Conservation (phyloP, 1,140 invertebrate species). For the Leguminivora glycinivorella region DNA sequence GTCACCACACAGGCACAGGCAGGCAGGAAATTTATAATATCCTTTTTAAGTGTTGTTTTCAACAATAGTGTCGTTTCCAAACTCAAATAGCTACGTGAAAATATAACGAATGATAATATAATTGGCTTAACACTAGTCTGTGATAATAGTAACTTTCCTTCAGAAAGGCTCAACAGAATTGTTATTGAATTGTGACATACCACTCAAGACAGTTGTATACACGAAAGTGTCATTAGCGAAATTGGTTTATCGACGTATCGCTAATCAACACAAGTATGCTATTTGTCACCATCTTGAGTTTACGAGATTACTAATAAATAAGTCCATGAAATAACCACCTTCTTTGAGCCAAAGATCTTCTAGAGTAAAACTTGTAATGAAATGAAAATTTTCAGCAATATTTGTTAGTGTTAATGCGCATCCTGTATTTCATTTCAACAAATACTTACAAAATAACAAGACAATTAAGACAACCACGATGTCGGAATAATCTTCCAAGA, state of each 20-base stretch:
- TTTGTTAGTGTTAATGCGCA: not conserved
- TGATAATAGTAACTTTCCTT: not conserved
- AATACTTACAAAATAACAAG: not conserved
- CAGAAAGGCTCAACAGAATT: not conserved
- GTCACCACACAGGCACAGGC: too few species aligned
- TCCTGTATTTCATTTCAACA: not conserved
- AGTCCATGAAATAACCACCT: not conserved
- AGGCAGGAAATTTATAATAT: too few species aligned
- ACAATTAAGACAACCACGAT: not conserved
- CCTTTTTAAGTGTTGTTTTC: too few species aligned
- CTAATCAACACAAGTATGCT: slow-evolving; percentile 10
- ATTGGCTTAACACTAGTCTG: not conserved
- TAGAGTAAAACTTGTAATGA: too few species aligned
- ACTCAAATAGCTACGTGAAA: too few species aligned
- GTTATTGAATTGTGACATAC: slow-evolving; percentile 8
- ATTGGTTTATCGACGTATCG: not conserved
- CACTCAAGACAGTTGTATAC: not conserved
- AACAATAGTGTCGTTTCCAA: too few species aligned
- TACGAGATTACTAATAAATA: not conserved
- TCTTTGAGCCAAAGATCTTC: too few species aligned
- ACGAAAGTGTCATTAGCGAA: slow-evolving; percentile 10
- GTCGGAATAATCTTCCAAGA: not conserved
- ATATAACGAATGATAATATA: not conserved
- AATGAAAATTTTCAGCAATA: too few species aligned
- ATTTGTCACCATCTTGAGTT: slow-evolving; percentile 5